phyloP scores from a whole-genome alignment of 2,797 vertebrate species.

The Euthynnus affinis region DNA sequence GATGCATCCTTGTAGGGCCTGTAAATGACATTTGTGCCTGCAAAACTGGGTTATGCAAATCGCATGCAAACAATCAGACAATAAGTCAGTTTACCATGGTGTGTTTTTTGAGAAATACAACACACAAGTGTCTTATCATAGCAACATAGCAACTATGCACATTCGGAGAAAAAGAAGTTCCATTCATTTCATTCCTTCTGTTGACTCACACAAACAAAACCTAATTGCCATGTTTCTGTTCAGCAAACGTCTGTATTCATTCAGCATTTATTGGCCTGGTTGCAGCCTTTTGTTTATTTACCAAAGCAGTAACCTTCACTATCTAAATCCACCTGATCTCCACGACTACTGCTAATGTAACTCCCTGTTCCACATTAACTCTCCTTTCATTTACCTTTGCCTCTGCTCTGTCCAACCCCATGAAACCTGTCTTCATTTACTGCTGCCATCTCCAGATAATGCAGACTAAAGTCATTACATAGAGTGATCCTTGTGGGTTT shows the following conservation, averaged over 20 bases:
- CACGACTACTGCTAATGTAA: not conserved
- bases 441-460: conserved; percentile 49
- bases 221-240: not conserved
- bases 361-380: not conserved
- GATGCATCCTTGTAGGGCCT: no score
- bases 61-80: no score
- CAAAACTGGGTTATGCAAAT: no score
- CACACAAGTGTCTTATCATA: no score
- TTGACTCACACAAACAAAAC: not conserved
- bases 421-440: conserved; percentile 51
- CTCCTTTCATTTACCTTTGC: conserved; percentile 17
- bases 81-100: no score
- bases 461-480: conserved; percentile 56
- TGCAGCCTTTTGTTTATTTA: not conserved
- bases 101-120: no score
- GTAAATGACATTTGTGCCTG: no score
- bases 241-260: not conserved
- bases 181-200: not conserved
- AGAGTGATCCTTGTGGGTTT: conserved; percentile 64
- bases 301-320: not conserved
- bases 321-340: conserved; percentile 27
- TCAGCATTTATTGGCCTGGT: not conserved
- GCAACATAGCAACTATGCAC: no score
- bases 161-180: not conserved
- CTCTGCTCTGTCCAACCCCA: not conserved